Conservation (phyloP, 2,888 invertebrate genomes). For the Chrysolina americana region DNA sequence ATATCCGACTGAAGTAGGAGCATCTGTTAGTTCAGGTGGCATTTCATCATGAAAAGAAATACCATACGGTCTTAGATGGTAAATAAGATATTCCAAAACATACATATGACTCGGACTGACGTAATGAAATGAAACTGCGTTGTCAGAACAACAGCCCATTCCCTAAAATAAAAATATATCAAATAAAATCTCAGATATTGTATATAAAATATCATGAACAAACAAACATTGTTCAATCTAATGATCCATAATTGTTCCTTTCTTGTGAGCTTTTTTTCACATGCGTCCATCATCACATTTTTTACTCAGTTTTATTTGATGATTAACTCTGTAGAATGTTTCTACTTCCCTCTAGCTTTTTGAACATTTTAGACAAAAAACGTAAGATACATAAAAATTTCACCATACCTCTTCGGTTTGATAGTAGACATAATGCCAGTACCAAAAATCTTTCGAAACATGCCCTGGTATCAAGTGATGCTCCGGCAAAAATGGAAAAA, state of each 20-base stretch:
- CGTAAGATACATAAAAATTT: neutral
- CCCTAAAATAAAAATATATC: slow-evolving; percentile 74
- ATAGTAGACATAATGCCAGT: slow-evolving; percentile 94
- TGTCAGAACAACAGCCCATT: slow-evolving; percentile 92
- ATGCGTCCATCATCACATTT: too few relatives aligned
- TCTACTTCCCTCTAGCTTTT: too few relatives aligned
- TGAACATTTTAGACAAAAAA: too few relatives aligned
- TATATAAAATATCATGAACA: too few relatives aligned
- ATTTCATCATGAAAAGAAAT: slow-evolving; percentile 73
- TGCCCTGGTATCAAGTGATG: slow-evolving; percentile 92
- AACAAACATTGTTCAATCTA: too few relatives aligned
- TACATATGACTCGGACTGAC: slow-evolving; percentile 94
- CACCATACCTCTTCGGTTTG: slow-evolving; percentile 84
- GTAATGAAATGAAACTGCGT: slow-evolving; percentile 96
- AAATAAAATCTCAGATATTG: neutral
- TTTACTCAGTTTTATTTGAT: too few relatives aligned
- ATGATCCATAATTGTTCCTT: too few relatives aligned
- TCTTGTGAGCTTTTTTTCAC: too few relatives aligned
- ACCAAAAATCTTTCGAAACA: slow-evolving; percentile 87
- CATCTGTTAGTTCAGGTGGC: slow-evolving; percentile 59
- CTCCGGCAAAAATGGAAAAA: slow-evolving; percentile 95
- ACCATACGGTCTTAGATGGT: slow-evolving; percentile 90
- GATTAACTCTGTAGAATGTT: too few relatives aligned
- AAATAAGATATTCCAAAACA: slow-evolving; percentile 93
- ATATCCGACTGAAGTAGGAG: slow-evolving; percentile 37